Evolutionary conservation across 1,140 invertebrate genomes (phyloP).

Genomic region (Cotesia chilonis): DNA sequence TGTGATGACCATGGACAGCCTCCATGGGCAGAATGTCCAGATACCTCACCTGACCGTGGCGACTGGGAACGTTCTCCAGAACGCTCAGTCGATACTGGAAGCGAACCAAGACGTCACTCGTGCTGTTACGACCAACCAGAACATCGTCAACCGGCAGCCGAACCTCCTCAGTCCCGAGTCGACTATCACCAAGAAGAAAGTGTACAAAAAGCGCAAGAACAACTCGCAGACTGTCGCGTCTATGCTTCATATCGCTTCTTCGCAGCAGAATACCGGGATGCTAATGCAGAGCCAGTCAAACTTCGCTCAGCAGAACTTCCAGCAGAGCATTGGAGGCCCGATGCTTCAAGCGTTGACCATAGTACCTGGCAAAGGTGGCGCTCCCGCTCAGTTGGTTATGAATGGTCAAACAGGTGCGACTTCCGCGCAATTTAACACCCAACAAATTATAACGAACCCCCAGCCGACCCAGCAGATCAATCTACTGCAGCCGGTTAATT

Average conservation of each 20-base stretch:
- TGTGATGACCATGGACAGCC: conserved; percentile 73
- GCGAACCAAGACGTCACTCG: conserved; percentile 65
- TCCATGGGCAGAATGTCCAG: conserved; percentile 72
- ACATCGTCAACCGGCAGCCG: conserved; percentile 66
- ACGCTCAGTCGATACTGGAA: conserved; percentile 66
- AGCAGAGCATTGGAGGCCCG: conserved; percentile 65
- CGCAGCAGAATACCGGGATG: conserved; percentile 68
- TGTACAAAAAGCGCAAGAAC: conserved; percentile 78
- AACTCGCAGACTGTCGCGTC: conserved; percentile 76
- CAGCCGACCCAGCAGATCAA: conserved; percentile 81
- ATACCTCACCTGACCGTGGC: conserved; percentile 72
- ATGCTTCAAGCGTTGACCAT: conserved; percentile 80
- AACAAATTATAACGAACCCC: conserved; percentile 75
- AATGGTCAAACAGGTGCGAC: conserved; percentile 71
- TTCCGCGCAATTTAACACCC: conserved; percentile 70
- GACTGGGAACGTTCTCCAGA: conserved; percentile 73
- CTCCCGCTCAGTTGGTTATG: conserved; percentile 76
- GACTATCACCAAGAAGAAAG: conserved; percentile 71
- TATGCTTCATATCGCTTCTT: conserved; percentile 77
- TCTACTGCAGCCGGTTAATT: conserved; percentile 81
- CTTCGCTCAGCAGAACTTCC: conserved; percentile 63
- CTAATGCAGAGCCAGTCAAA: conserved; percentile 62
- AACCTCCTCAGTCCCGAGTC: conserved; percentile 75
- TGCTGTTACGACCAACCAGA: conserved; percentile 62
- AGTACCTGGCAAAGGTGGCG: conserved; percentile 77